Evolutionary conservation across 2,797 vertebrate genomes (phyloP), one percentile per base, ranked within the genome.

Genomic region (Schizothorax lantsangensis): DNA sequence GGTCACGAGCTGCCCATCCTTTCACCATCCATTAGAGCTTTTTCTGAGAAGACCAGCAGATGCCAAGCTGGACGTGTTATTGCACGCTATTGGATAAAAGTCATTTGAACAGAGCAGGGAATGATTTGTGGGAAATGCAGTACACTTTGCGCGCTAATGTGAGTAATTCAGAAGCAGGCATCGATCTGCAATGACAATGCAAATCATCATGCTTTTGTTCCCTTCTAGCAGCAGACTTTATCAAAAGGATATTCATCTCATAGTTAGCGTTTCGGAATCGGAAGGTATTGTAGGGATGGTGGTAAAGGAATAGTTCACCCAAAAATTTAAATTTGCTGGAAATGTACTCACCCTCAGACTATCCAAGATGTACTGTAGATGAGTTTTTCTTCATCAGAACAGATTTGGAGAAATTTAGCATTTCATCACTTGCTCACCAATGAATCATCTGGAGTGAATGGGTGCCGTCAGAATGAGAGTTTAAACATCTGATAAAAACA

Each of bases 11-110:
- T 64, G 30, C 64, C 84, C 84, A 74, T 81, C 54, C 81, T 72
- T 86, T 86, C 80, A 75, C 71, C 79, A 69, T 84, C 87, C 90
- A 86, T 89, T 90, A 90, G 54, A 21, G n/a, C 80, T 36, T 71
- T 59, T 83, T 77, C 57, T 11, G n/a, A 85, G 84, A 71, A 57
- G 74, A 79, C 47, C 33, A 78, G 78, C 71, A 62, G 38, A 64
- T 75, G 54, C 78, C 43, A 86, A 6, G 2, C 14, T 81, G 69
- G 43, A 30, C 40, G 26, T 81, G 54, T 80, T 80, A 59, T 86
- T 81, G 54, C 21, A n/a, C 4, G 15, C 52, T 86, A 52, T 74
- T 49, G 78, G 21, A 73, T 74, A 73, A 47, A 86, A 86, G 54
- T 72, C 3, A 81, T 86, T 73, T 52, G 43, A 74, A 73, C 1